Evolutionary conservation across 2,113 vertebrate species (phyloP).

Genomic region (Labrus mixtus): DNA sequence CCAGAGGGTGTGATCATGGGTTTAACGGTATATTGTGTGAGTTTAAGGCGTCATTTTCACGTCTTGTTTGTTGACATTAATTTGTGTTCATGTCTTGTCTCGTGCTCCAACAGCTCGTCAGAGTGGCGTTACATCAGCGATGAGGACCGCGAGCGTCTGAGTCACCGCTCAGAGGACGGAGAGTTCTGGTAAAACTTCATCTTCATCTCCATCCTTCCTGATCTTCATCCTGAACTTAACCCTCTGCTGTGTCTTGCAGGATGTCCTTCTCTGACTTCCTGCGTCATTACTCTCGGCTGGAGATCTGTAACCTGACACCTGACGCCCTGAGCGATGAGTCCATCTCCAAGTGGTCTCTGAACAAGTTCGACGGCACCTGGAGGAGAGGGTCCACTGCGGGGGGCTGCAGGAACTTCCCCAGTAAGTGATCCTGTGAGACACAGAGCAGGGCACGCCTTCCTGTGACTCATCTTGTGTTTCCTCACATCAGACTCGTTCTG

Average conservation of each 20-base stretch:
- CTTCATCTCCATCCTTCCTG: not conserved
- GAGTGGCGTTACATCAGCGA: slow-evolving; percentile 85
- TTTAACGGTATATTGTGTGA: too few relatives aligned
- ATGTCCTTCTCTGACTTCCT: slow-evolving; percentile 92
- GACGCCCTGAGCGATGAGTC: slow-evolving; percentile 86
- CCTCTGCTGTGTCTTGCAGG: slow-evolving; percentile 74
- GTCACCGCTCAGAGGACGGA: slow-evolving; percentile 86
- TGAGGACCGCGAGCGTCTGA: slow-evolving; percentile 79
- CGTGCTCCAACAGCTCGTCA: slow-evolving; percentile 39
- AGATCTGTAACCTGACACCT: slow-evolving; percentile 95
- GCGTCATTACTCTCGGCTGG: slow-evolving; percentile 89
- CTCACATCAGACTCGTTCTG: slow-evolving; percentile 88
- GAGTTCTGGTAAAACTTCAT: slow-evolving; percentile 90
- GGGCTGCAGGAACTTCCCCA: slow-evolving; percentile 90
- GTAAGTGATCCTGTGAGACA: slow-evolving; percentile 48
- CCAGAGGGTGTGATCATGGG: too few relatives aligned
- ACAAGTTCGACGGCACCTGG: slow-evolving; percentile 90
- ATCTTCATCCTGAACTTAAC: not conserved
- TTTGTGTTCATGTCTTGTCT: too few relatives aligned
- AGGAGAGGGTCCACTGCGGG: slow-evolving; percentile 91
- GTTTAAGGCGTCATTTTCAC: too few relatives aligned
- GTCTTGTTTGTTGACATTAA: too few relatives aligned
- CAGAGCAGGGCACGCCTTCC: not conserved
- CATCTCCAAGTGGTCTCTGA: slow-evolving; percentile 89
- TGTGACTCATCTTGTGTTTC: not conserved